These are phyloP conservation scores for Harpagus bidentatus DNA, from an alignment of 2,113 vertebrate genomes.

Conservation along the genomic window DNA sequence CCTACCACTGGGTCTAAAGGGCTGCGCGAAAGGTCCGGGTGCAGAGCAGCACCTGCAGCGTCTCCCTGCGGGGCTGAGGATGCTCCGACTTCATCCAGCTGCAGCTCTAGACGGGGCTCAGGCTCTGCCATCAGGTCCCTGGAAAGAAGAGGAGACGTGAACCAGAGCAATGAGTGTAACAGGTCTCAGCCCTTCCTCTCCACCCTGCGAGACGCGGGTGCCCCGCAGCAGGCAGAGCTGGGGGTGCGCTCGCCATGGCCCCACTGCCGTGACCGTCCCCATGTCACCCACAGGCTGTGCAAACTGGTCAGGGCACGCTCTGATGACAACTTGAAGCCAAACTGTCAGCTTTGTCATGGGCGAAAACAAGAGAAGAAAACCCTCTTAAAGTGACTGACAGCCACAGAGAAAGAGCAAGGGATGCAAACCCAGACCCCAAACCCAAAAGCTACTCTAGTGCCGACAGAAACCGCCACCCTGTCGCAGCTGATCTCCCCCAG, in stretches of 20 bases:
- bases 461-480: rapidly evolving
- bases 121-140: conserved; percentile 64
- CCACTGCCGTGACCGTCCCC: background rate
- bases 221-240: background rate
- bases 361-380: background rate
- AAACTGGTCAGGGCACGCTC: rapidly evolving
- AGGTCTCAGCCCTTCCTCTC: background rate
- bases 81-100: background rate
- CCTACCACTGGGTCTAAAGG: rapidly evolving
- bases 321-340: rapidly evolving
- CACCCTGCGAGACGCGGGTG: rapidly evolving
- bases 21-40: rapidly evolving
- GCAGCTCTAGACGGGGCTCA: background rate
- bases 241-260: rapidly evolving
- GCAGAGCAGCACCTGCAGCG: background rate
- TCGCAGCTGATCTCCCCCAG: rapidly evolving
- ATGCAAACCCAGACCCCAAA: background rate
- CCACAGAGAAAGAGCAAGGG: rapidly evolving
- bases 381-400: background rate
- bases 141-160: background rate
- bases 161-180: background rate
- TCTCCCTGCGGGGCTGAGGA: background rate
- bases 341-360: rapidly evolving
- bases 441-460: rapidly evolving
- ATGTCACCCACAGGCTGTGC: background rate